A percentile compares a stretch with the other conserved stretches of the same genome.
phyloP scores from a whole-genome alignment of 92 coral and sea anemone species.

The Phenganax marumi region DNA sequence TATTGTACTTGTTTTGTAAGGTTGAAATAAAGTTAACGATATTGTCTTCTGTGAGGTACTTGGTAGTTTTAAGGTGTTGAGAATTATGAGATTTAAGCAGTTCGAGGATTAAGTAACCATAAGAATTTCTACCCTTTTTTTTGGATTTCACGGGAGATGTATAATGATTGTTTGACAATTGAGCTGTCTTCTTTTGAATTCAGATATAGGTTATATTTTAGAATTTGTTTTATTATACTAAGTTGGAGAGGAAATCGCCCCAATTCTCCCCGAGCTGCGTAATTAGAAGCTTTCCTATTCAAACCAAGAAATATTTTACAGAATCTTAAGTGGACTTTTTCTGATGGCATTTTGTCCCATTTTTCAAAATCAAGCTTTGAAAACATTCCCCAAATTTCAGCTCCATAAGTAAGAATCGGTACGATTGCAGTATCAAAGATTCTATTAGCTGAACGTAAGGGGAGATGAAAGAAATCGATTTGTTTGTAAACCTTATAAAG shows the following conservation, averaged over 20 bases:
- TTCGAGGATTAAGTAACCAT: no score
- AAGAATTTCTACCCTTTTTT: neutral
- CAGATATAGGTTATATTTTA: constrained; percentile 30
- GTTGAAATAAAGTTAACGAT: no score
- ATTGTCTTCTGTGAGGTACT: no score
- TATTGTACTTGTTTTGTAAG: no score
- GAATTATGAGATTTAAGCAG: no score
- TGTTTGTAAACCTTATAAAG: neutral
- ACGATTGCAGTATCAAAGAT: constrained; percentile 36
- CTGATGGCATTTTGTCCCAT: constrained; percentile 46
- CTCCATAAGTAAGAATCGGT: constrained; percentile 52
- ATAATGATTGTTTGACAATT: constrained; percentile 31
- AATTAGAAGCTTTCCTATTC: constrained; percentile 47
- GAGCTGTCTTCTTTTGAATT: constrained; percentile 6
- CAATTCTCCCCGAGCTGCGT: constrained; percentile 28
- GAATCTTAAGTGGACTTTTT: constrained; percentile 49
- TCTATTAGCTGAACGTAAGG: constrained; percentile 25
- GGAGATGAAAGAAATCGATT: neutral
- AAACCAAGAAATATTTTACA: constrained; percentile 47
- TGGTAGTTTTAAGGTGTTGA: no score
- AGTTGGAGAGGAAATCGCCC: constrained; percentile 52
- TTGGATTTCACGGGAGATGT: neutral
- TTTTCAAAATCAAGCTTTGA: constrained; percentile 21
- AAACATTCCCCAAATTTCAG: constrained; percentile 52
- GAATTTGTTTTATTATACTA: constrained; percentile 22